Percentiles rank a stretch among this genome's conserved stretches.
phyloP scores from a whole-genome alignment of 2,113 vertebrate genomes.

The Apteryx owenii region DNA sequence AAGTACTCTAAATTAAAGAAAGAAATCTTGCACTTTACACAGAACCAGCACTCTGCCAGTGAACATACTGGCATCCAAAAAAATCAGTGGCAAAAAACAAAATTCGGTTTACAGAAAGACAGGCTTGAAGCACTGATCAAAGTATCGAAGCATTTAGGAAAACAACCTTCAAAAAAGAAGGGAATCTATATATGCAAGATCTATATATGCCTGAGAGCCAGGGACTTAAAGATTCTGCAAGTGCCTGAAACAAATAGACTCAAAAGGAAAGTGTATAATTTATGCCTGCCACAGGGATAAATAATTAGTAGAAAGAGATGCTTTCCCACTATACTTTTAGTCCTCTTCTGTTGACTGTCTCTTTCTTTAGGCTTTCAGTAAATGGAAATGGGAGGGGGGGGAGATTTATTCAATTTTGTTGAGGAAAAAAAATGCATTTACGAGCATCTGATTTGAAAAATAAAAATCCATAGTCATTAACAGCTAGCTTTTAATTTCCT shows the following conservation, averaged over 20 bases:
- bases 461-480: background rate
- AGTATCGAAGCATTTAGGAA: background rate
- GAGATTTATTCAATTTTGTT: background rate
- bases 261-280: background rate
- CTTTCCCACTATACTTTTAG: background rate
- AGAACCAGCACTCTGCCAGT: background rate
- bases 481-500: background rate
- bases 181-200: background rate
- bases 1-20: background rate
- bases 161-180: background rate
- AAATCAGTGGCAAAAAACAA: background rate
- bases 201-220: background rate
- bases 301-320: background rate
- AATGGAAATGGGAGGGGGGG: background rate
- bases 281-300: background rate
- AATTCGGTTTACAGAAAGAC: background rate
- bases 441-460: background rate
- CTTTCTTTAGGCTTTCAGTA: background rate
- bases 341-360: background rate
- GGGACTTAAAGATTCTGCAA: rapidly evolving
- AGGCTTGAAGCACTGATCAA: background rate
- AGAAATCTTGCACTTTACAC: rapidly evolving
- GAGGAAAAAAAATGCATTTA: background rate
- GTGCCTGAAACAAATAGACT: background rate
- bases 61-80: background rate